Evolutionary conservation across 2,888 invertebrate genomes (phyloP), one percentile per base, ranked within the genome.

Genomic region (Dione vanillae): DNA sequence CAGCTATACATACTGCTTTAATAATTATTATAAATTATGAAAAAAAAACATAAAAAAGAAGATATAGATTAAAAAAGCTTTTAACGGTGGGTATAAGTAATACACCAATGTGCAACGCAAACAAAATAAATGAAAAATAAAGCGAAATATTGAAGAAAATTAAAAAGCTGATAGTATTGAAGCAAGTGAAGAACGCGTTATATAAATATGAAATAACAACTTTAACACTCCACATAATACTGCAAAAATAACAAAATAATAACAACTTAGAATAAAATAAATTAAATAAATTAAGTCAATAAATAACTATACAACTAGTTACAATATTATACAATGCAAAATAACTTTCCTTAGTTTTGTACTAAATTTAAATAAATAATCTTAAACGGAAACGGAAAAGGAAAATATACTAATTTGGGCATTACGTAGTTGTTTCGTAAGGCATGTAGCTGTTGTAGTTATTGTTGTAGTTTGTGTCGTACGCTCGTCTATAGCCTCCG

Each of bases 401-500:
- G 1, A 37, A 68, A 41, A 66, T 62, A 20, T 35, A 27, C 68
- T 70, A 40, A 11, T 56, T 11, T 40, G 0, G 1, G 0, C 11
- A 56, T 73, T 78, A 75, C 64, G 76, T 85, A 2, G 84, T 83
- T 0, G 87, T 84, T 45, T 90, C 92, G 75, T 93, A 92, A 19
- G 92, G 92, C 86, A 87, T 85, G 37, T 93, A 93, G 64, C 87
- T 92, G 49, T 88, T 91, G 67, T 92, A 92, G 35, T 85, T 91
- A 52, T 85, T 91, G 51, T 88, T 90, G 66, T 92, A 92, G n/a
- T 85, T 83, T 47, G 81, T 76, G 65, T 94, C 94, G 67, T 95
- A 88, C 0, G 94, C 94, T 75, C 94, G 85, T 69, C 94, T 93
- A 69, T 94, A 94, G 0, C 94, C 94, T 0, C 91, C 91, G 68